Percentiles rank a stretch among this genome's conserved stretches.
Conservation (phyloP, 2,113 vertebrate species). For the Aplodontia rufa region DNA sequence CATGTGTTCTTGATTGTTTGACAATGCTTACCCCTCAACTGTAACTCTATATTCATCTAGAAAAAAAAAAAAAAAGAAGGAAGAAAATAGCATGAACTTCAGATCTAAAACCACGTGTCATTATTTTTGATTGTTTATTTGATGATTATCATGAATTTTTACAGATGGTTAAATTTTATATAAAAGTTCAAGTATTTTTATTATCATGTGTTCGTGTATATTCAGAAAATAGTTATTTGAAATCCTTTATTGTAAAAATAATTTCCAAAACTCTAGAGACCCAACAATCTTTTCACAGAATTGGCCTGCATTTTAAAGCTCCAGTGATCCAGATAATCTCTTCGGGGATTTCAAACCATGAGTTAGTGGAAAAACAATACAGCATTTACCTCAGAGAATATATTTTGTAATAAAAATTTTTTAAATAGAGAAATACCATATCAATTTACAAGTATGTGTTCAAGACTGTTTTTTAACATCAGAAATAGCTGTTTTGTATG, state of each 20-base stretch:
- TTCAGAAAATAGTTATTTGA: not conserved
- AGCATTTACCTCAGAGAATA: not conserved
- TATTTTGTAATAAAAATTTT: not conserved
- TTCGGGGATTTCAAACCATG: not conserved
- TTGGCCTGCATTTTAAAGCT: constrained; percentile 47
- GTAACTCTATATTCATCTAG: too few relatives aligned
- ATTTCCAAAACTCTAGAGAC: not conserved
- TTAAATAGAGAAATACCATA: not conserved
- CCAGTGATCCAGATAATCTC: constrained; percentile 23
- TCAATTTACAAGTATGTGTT: not conserved
- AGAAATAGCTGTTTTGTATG: not conserved
- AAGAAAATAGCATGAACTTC: not conserved
- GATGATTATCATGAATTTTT: not conserved
- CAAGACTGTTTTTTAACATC: not conserved
- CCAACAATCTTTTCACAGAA: not conserved
- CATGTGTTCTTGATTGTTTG: too few relatives aligned
- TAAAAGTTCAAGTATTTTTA: not conserved
- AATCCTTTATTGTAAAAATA: not conserved
- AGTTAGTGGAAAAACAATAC: not conserved
- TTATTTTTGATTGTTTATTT: not conserved
- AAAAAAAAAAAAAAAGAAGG: too few relatives aligned
- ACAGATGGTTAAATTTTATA: not conserved
- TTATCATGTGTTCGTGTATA: not conserved
- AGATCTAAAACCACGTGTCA: not conserved
- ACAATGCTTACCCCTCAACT: too few relatives aligned